phyloP scores from a whole-genome alignment of 1,140 invertebrate species.

The Sesamia nonagrioides region DNA sequence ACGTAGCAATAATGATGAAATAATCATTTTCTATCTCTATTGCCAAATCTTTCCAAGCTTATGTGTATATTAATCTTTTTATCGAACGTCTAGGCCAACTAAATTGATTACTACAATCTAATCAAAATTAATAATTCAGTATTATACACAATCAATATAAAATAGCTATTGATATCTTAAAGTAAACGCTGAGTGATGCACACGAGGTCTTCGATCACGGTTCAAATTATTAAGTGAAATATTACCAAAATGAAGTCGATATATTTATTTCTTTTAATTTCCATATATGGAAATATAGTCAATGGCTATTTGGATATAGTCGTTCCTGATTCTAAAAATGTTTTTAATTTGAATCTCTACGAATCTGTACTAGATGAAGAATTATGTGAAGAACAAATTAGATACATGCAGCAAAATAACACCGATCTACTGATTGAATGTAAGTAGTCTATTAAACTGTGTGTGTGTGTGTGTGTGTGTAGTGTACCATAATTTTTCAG shows the following conservation, averaged over 20 bases:
- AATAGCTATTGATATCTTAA: neutral
- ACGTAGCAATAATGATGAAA: neutral
- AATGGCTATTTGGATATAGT: conserved; percentile 38
- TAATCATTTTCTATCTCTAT: neutral
- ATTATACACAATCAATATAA: conserved; percentile 2
- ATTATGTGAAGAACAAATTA: conserved; percentile 55
- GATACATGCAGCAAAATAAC: conserved; percentile 48
- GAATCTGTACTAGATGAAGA: conserved; percentile 56
- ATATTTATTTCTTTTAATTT: conserved; percentile 28
- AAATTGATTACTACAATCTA: conserved; percentile 8
- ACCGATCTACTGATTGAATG: conserved; percentile 39
- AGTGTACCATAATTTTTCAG: too few species aligned
- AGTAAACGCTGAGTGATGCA: neutral
- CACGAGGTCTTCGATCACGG: neutral
- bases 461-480: too few species aligned
- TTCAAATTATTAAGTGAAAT: conserved; percentile 1
- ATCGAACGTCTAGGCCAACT: neutral
- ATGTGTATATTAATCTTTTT: neutral
- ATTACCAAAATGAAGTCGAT: conserved; percentile 2
- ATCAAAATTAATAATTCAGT: conserved; percentile 3
- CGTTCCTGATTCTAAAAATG: conserved; percentile 35
- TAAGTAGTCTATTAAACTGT: conserved; percentile 39
- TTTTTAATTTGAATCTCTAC: conserved; percentile 57
- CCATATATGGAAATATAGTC: neutral
- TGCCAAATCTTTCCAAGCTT: conserved; percentile 16